A percentile compares a stretch with the other conserved stretches of the same genome.
These are phyloP conservation scores for Ischnura elegans DNA, from an alignment of 2,888 invertebrate species.

Conservation along the genomic window DNA sequence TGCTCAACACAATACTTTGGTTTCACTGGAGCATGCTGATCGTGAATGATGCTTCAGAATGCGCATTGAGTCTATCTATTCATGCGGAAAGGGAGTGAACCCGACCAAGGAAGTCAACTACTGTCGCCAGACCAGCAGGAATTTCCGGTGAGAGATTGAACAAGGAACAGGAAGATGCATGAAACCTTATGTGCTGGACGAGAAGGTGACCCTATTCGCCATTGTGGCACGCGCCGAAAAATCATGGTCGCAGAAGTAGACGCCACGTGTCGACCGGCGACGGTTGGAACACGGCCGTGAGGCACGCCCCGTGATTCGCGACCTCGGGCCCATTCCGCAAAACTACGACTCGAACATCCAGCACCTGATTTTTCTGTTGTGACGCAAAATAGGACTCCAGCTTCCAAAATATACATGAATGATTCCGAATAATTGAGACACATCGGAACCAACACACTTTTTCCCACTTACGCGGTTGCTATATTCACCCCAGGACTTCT, in stretches of 20 bases:
- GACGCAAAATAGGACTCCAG: too few species aligned
- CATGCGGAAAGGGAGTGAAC: neutral
- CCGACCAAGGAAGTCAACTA: neutral
- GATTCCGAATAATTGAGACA: too few species aligned
- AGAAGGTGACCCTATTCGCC: neutral
- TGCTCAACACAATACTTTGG: neutral
- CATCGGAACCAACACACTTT: too few species aligned
- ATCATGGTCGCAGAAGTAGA: neutral
- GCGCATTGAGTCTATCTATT: neutral
- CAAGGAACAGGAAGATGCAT: neutral
- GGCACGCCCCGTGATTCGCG: neutral
- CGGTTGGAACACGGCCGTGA: neutral
- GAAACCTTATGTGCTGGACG: neutral
- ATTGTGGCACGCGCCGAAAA: constrained; percentile 17
- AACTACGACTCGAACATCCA: neutral
- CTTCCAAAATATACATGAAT: too few species aligned
- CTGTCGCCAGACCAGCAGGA: neutral
- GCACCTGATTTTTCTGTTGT: too few species aligned
- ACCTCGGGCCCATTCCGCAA: neutral
- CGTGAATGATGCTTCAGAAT: neutral
- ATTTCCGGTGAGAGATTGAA: neutral
- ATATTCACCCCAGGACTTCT: too few species aligned
- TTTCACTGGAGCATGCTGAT: neutral
- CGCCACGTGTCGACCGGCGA: neutral
- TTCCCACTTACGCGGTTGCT: too few species aligned